phyloP scores from a whole-genome alignment of 2,888 invertebrate genomes.

The Noctua fimbriata region DNA sequence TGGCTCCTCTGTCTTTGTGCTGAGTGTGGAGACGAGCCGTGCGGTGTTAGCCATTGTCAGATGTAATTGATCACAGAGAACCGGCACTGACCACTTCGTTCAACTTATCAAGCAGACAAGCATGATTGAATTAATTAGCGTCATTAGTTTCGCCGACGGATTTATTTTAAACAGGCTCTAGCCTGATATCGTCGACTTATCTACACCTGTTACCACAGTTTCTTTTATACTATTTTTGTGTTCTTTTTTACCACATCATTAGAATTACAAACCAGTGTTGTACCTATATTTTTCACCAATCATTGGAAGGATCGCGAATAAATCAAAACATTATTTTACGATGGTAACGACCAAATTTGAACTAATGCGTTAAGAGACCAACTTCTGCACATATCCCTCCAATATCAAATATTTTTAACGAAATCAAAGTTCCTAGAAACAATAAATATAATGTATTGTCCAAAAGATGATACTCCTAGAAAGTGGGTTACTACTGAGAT shows the following conservation, averaged over 20 bases:
- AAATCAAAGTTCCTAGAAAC: not conserved
- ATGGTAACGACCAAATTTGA: not conserved
- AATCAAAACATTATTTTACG: slow-evolving; percentile 1
- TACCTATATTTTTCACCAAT: not conserved
- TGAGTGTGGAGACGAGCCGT: slow-evolving; percentile 55
- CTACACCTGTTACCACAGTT: slow-evolving; percentile 21
- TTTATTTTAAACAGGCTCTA: slow-evolving; percentile 57
- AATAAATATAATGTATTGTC: not conserved
- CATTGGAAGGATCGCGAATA: not conserved
- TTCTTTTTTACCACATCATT: slow-evolving; percentile 8
- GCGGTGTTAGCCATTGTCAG: slow-evolving; percentile 61
- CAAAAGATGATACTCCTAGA: not conserved
- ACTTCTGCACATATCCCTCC: not conserved
- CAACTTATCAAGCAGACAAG: slow-evolving; percentile 43
- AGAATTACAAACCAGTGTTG: not conserved
- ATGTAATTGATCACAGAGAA: slow-evolving; percentile 71
- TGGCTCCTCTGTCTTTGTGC: slow-evolving; percentile 67
- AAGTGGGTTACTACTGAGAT: not conserved
- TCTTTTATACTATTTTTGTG: slow-evolving; percentile 1
- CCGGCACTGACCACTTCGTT: slow-evolving; percentile 72
- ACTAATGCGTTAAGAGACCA: not conserved
- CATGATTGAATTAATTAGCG: slow-evolving; percentile 76
- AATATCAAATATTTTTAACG: not conserved
- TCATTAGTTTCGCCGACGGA: slow-evolving; percentile 70
- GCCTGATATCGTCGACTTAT: slow-evolving; percentile 14